These are phyloP conservation scores for Aplochiton taeniatus DNA, from an alignment of 2,797 vertebrate species.

Conservation along the genomic window DNA sequence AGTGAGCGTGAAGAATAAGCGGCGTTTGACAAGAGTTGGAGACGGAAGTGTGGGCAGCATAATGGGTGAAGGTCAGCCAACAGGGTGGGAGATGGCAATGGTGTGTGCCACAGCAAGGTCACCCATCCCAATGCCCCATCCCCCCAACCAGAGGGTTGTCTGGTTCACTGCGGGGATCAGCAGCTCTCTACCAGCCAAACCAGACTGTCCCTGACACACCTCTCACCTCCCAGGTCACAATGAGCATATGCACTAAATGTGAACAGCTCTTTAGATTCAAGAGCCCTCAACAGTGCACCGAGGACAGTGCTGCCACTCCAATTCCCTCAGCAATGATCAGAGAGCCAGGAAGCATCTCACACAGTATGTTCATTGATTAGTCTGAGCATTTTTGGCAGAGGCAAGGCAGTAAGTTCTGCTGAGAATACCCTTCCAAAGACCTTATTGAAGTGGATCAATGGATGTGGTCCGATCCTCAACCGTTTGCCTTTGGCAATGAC, in stretches of 20 bases:
- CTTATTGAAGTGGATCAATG: slow-evolving; percentile 58
- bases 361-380: slow-evolving; percentile 19
- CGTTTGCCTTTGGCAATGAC: slow-evolving; percentile 50
- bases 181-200: slow-evolving; percentile 30
- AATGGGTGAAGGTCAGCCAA: slow-evolving; percentile 56
- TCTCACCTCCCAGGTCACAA: background rate
- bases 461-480: slow-evolving; percentile 46
- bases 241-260: background rate
- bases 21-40: background rate
- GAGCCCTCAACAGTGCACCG: background rate
- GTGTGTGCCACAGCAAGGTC: slow-evolving; percentile 31
- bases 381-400: slow-evolving; percentile 39
- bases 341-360: background rate
- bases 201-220: slow-evolving; percentile 1
- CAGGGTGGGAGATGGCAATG: slow-evolving; percentile 45
- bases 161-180: slow-evolving; percentile 52
- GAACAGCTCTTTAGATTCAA: background rate
- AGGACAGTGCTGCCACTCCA: background rate
- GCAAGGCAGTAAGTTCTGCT: slow-evolving; percentile 29
- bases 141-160: slow-evolving; percentile 13
- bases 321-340: background rate
- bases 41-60: slow-evolving; percentile 25
- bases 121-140: slow-evolving; percentile 1
- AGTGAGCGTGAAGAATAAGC: background rate
- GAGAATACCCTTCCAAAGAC: slow-evolving; percentile 67